These are phyloP conservation scores for Lepidurus apus DNA, from an alignment of 1,140 invertebrate genomes.

Conservation along the genomic window DNA sequence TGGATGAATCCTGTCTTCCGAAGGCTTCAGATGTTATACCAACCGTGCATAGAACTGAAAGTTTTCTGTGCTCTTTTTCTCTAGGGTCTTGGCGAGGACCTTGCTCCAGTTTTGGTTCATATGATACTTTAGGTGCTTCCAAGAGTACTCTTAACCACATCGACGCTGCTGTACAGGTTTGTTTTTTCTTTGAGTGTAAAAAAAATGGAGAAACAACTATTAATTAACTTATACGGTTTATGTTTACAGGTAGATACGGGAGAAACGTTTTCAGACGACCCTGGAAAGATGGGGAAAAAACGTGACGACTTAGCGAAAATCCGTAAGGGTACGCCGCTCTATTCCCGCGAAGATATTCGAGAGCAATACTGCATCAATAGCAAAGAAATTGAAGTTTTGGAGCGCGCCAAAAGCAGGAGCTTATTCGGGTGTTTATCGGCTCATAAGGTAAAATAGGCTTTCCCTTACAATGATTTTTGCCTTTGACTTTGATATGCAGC, in stretches of 20 bases:
- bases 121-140: constrained; percentile 2
- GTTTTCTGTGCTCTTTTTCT: neutral
- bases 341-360: constrained; percentile 80
- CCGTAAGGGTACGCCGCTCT: constrained; percentile 55
- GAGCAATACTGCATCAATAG: constrained; percentile 90
- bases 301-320: constrained; percentile 29
- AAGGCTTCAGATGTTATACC: no score
- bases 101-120: neutral
- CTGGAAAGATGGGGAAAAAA: constrained; percentile 23
- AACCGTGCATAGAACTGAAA: no score
- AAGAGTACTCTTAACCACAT: constrained; percentile 7
- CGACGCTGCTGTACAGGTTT: constrained; percentile 5
- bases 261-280: neutral
- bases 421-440: constrained; percentile 77
- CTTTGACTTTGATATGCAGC: neutral
- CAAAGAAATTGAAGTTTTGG: constrained; percentile 77
- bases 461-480: neutral
- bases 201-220: neutral
- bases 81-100: constrained; percentile 12
- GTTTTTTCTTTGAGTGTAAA: neutral
- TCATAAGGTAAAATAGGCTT: constrained; percentile 51
- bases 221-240: neutral
- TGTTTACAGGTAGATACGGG: neutral
- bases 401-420: constrained; percentile 52
- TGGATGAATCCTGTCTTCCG: no score